A percentile compares a stretch with the other conserved stretches of the same genome.
Evolutionary conservation across 2,113 vertebrate species (phyloP).

Genomic region (Eurypyga helias): DNA sequence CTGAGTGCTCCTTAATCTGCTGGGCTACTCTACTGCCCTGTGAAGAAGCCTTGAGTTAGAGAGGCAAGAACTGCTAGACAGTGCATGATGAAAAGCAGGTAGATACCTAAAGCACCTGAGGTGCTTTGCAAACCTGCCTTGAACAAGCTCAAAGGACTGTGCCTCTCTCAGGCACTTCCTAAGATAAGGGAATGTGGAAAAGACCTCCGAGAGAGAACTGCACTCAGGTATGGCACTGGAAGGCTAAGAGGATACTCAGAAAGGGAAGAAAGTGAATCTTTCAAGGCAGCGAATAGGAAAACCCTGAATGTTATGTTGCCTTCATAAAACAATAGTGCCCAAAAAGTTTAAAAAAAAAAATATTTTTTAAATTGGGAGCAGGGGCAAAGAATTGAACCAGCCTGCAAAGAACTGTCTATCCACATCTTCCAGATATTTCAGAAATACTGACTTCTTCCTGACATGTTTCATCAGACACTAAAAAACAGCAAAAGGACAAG

Average conservation of each 20-base stretch:
- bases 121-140: not conserved
- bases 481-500: not conserved
- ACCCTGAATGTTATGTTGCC: not conserved
- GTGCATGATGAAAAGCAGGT: not conserved
- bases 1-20: not conserved
- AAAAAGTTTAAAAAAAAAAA: not conserved
- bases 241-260: not conserved
- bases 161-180: not conserved
- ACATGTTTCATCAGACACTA: not conserved
- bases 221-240: not conserved
- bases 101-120: not conserved
- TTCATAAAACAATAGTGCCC: not conserved
- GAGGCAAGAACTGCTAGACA: not conserved
- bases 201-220: not conserved
- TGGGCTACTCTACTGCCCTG: fast-evolving
- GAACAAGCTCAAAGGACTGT: not conserved
- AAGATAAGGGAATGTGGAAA: not conserved
- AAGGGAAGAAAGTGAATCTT: not conserved
- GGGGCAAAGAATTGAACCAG: not conserved
- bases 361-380: too few relatives aligned
- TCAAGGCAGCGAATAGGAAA: not conserved
- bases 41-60: not conserved
- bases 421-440: not conserved
- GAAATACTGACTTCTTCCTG: not conserved
- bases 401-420: not conserved